These are phyloP conservation scores for Quadroppia sp. DNA, from an alignment of 2,888 invertebrate genomes.

Conservation along the genomic window DNA sequence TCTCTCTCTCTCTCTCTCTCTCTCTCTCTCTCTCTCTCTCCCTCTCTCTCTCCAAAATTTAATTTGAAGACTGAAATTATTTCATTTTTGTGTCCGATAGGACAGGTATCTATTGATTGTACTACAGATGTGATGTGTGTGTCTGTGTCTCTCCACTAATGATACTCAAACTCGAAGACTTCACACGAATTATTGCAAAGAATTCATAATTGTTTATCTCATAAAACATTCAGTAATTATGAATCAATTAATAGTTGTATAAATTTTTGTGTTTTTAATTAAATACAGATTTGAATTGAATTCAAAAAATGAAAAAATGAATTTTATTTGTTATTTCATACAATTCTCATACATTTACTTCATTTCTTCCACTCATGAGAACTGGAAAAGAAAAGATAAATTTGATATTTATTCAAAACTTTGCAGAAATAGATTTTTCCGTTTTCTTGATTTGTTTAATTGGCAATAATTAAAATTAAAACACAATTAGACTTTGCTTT, in stretches of 20 bases:
- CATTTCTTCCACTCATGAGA: background rate
- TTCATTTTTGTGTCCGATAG: too few relatives aligned
- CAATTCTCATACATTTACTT: background rate
- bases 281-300: background rate
- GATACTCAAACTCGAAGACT: slow-evolving; percentile 7
- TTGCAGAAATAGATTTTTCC: background rate
- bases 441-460: background rate
- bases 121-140: slow-evolving; percentile 3
- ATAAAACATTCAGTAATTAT: background rate
- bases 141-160: background rate
- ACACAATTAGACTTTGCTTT: slow-evolving; percentile 1
- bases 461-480: background rate
- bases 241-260: background rate
- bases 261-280: background rate
- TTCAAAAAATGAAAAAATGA: background rate
- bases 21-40: too few relatives aligned
- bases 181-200: background rate
- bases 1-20: too few relatives aligned
- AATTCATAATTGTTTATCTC: background rate
- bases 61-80: too few relatives aligned
- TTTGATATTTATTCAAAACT: background rate
- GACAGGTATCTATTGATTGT: too few relatives aligned
- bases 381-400: background rate
- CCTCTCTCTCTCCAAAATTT: too few relatives aligned
- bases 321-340: background rate